Evolutionary conservation across 1,140 invertebrate genomes (phyloP).

Genomic region (Maniola jurtina): DNA sequence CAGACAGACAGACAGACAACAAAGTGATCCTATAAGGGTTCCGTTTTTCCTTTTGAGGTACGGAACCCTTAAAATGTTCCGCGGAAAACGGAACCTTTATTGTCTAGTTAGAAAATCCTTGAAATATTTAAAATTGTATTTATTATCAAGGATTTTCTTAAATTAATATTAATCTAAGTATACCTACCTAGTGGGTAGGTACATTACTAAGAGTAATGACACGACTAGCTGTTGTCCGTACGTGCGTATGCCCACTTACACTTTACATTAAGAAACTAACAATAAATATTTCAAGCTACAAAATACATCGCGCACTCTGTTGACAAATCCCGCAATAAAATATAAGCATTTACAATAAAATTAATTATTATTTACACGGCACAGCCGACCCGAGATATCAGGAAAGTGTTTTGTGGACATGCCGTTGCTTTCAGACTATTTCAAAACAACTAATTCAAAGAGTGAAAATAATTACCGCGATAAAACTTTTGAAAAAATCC

Average conservation of each 20-base stretch:
- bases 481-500: neutral
- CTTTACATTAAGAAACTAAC: conserved; percentile 66
- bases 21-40: no score
- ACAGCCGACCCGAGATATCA: conserved; percentile 48
- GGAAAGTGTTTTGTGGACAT: conserved; percentile 45
- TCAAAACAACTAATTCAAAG: neutral
- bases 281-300: conserved; percentile 74
- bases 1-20: no score
- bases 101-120: no score
- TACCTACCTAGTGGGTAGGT: no score
- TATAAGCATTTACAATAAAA: conserved; percentile 79
- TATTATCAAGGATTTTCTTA: neutral
- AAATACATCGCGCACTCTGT: conserved; percentile 75
- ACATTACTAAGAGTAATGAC: conserved; percentile 17
- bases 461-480: neutral
- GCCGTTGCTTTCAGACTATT: neutral
- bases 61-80: no score
- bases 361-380: conserved; percentile 79
- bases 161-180: neutral
- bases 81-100: no score
- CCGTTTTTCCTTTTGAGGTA: no score
- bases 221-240: conserved; percentile 21
- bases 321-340: conserved; percentile 78
- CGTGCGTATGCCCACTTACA: conserved; percentile 47
- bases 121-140: neutral